Conservation (phyloP, 64 coral and sea anemone species). For the Platygyra sinensis region DNA sequence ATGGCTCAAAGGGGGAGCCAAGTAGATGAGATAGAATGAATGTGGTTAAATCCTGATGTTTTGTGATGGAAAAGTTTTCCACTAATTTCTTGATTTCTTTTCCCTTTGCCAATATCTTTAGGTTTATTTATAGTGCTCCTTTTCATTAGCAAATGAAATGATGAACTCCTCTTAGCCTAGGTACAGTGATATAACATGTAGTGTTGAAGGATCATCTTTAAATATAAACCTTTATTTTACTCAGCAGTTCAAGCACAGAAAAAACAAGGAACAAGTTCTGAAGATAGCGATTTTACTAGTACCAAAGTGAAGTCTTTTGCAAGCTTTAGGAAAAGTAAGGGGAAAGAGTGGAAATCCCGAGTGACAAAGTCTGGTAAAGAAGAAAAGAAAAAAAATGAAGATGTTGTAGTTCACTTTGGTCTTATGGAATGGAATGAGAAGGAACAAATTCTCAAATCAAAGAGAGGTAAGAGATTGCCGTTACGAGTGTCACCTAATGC, state of each 20-base stretch:
- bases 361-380: constrained; percentile 33
- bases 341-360: constrained; percentile 24
- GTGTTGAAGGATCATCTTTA: not conserved
- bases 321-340: constrained; percentile 36
- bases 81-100: no score
- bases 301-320: constrained; percentile 18
- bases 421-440: constrained; percentile 48
- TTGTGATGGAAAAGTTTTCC: no score
- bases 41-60: no score
- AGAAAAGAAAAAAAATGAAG: constrained; percentile 31
- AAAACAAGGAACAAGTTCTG: not conserved
- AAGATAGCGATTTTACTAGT: constrained; percentile 2
- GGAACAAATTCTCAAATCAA: constrained; percentile 35
- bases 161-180: not conserved
- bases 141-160: not conserved
- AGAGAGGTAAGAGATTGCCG: constrained; percentile 32
- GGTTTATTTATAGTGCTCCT: no score
- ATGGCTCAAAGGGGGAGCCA: no score
- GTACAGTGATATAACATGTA: not conserved
- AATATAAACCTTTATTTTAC: not conserved
- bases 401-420: constrained; percentile 11
- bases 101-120: no score
- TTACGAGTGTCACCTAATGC: constrained; percentile 6
- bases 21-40: no score
- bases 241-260: not conserved